Conservation (phyloP, 2,888 invertebrate genomes). For the Troilus luridus region DNA sequence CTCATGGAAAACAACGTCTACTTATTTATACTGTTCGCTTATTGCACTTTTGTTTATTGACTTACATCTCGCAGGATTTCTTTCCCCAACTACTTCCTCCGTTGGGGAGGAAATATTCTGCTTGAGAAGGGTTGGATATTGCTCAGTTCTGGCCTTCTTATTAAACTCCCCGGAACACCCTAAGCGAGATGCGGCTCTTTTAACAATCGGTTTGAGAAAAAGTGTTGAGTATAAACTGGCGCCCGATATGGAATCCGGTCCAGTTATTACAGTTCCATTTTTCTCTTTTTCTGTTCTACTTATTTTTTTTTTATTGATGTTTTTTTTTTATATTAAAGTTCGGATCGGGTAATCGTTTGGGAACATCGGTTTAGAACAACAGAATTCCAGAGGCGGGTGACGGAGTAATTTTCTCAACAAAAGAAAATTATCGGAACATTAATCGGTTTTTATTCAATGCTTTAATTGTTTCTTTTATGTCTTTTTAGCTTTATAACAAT, state of each 20-base stretch:
- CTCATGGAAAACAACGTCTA: too few relatives aligned
- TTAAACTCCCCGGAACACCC: not conserved
- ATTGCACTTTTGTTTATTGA: not conserved
- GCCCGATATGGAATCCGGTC: not conserved
- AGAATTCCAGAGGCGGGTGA: not conserved
- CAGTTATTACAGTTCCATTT: not conserved
- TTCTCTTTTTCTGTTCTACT: not conserved
- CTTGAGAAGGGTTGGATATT: not conserved
- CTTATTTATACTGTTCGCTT: too few relatives aligned
- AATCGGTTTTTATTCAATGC: not conserved
- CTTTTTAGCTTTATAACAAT: too few relatives aligned
- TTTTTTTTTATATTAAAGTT: too few relatives aligned
- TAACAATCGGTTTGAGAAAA: not conserved
- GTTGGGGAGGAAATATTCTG: not conserved
- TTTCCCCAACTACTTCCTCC: not conserved
- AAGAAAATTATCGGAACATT: not conserved
- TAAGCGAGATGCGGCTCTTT: not conserved
- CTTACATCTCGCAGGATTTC: not conserved
- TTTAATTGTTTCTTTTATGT: not conserved
- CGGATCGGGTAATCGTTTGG: too few relatives aligned
- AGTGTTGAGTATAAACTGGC: not conserved
- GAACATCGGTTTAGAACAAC: not conserved
- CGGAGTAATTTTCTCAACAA: too few relatives aligned
- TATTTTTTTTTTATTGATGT: too few relatives aligned
- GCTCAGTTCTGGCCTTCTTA: not conserved